These are phyloP conservation scores for Vesta saturnalis DNA, from an alignment of 2,888 invertebrate genomes.

Conservation along the genomic window DNA sequence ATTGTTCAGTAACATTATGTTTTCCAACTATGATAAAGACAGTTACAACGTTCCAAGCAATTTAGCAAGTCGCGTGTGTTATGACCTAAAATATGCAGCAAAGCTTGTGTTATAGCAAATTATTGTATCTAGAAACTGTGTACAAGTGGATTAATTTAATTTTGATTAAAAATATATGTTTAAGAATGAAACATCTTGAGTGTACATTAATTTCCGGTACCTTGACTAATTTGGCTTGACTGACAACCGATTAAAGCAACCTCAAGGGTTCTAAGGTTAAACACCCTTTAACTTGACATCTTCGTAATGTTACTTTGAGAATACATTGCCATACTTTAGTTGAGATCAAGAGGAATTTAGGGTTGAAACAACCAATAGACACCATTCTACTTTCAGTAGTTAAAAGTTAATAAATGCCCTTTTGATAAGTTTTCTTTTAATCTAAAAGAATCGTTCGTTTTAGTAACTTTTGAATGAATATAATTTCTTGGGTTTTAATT, in stretches of 20 bases:
- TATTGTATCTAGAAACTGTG: no score
- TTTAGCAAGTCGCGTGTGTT: constrained; percentile 34
- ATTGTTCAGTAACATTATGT: constrained; percentile 38
- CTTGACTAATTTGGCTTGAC: constrained; percentile 45
- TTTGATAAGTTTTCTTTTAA: constrained; percentile 11
- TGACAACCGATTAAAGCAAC: constrained; percentile 43
- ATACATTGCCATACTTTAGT: constrained; percentile 25
- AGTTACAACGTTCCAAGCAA: constrained; percentile 43
- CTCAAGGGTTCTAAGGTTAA: constrained; percentile 21
- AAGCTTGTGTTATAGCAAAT: constrained; percentile 25
- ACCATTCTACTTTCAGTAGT: constrained; percentile 28
- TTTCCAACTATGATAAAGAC: constrained; percentile 30
- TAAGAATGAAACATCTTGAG: background rate
- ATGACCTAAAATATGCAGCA: constrained; percentile 35
- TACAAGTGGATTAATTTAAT: background rate
- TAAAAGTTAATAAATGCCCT: constrained; percentile 19
- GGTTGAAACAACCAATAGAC: constrained; percentile 18
- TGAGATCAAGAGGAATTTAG: constrained; percentile 30
- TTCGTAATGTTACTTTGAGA: constrained; percentile 23
- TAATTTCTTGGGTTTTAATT: constrained; percentile 1
- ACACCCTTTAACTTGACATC: constrained; percentile 32
- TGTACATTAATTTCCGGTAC: constrained; percentile 40
- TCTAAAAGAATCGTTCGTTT: constrained; percentile 4
- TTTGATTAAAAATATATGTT: background rate
- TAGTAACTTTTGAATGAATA: constrained; percentile 10